Evolutionary conservation across 2,797 vertebrate genomes (phyloP).

Genomic region (Chaunax sp.): DNA sequence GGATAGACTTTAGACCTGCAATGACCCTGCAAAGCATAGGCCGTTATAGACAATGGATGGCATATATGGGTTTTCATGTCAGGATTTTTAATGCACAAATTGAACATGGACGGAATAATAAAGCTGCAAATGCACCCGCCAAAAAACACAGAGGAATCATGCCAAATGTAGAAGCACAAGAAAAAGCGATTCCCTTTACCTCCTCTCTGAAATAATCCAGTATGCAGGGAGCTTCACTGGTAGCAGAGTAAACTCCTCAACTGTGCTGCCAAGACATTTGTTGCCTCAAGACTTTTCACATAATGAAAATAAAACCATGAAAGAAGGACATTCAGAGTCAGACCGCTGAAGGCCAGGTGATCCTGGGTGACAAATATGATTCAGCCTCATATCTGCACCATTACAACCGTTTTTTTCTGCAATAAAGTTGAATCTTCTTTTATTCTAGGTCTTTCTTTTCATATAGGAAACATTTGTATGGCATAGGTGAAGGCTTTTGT

Average conservation of each 20-base stretch:
- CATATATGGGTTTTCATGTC: too few relatives aligned
- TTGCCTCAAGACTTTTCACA: conserved; percentile 7
- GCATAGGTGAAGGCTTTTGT: background rate
- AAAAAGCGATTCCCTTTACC: background rate
- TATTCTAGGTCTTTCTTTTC: background rate
- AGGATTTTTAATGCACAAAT: too few relatives aligned
- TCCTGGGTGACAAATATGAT: background rate
- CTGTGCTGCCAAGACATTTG: background rate
- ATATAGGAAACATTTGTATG: background rate
- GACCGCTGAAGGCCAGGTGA: conserved; percentile 5
- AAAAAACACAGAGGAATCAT: too few relatives aligned
- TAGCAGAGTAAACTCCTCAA: too few relatives aligned
- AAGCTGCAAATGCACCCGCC: too few relatives aligned
- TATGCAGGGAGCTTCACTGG: background rate
- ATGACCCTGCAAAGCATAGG: too few relatives aligned
- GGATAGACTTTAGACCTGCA: too few relatives aligned
- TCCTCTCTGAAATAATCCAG: background rate
- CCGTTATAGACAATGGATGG: too few relatives aligned
- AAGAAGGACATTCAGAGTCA: conserved; percentile 3
- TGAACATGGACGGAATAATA: too few relatives aligned
- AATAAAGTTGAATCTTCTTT: too few relatives aligned
- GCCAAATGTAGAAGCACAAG: background rate
- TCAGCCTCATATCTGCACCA: background rate
- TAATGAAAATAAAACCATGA: conserved; percentile 1
- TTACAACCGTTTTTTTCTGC: background rate